Evolutionary conservation across 2,113 vertebrate genomes (phyloP).

Genomic region (Terrapene triunguis): DNA sequence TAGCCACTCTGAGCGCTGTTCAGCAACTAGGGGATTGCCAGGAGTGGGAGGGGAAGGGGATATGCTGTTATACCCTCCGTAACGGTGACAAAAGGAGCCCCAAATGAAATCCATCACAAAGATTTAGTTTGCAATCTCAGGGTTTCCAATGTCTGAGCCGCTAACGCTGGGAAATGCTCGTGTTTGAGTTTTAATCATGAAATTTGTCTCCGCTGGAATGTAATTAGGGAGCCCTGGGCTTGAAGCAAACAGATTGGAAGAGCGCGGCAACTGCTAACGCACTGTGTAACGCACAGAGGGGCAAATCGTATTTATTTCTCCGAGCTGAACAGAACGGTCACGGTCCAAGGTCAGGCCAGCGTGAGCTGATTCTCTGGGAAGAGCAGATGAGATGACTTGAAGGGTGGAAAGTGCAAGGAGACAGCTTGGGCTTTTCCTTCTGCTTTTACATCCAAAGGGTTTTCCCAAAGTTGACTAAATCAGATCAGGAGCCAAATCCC

Average conservation of each 20-base stretch:
- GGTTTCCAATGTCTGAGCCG: neutral
- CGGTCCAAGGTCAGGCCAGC: conserved; percentile 31
- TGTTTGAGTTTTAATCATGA: neutral
- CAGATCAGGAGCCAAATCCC: rapidly evolving
- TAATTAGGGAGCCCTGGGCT: conserved; percentile 16
- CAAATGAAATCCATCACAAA: neutral
- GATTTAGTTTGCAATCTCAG: conserved; percentile 17
- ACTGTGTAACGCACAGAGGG: neutral
- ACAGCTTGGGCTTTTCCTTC: neutral
- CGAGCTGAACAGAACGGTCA: conserved; percentile 20
- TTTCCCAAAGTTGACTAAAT: neutral
- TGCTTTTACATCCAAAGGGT: neutral
- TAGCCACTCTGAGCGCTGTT: neutral
- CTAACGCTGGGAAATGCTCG: neutral
- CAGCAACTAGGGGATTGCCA: conserved; percentile 37
- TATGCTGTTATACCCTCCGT: neutral
- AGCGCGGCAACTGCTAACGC: neutral
- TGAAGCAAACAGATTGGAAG: neutral
- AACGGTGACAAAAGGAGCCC: neutral
- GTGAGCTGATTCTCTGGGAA: neutral
- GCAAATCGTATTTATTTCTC: conserved; percentile 35
- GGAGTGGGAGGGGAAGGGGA: neutral
- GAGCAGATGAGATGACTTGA: neutral
- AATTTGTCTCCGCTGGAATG: conserved; percentile 21
- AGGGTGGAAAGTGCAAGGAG: conserved; percentile 20